These are phyloP conservation scores for Caenorhabditis drosophilae DNA, from an alignment of 2,888 invertebrate genomes.

Conservation along the genomic window DNA sequence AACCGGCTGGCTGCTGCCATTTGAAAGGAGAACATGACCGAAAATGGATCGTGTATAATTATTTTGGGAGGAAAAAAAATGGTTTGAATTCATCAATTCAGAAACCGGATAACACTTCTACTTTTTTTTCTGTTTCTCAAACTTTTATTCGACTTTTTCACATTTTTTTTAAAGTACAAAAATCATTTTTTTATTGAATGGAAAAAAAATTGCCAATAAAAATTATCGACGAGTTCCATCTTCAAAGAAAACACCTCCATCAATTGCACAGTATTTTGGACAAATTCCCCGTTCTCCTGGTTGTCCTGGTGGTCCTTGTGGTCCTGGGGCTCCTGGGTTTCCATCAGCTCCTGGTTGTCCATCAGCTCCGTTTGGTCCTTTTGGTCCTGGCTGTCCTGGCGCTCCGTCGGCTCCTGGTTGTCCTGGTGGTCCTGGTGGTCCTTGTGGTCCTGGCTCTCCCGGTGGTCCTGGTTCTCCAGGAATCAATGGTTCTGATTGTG, in stretches of 20 bases:
- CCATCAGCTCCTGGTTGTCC: constrained; percentile 41
- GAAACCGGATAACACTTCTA: too few relatives aligned
- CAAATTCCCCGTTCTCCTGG: constrained; percentile 22
- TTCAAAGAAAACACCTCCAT: constrained; percentile 12
- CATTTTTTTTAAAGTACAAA: too few relatives aligned
- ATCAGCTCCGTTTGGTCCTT: constrained; percentile 28
- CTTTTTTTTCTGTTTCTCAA: too few relatives aligned
- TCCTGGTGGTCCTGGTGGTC: constrained; percentile 27
- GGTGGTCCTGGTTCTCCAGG: constrained; percentile 41
- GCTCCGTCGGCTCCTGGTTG: constrained; percentile 23
- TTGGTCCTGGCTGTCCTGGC: constrained; percentile 11
- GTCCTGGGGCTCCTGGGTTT: constrained; percentile 11
- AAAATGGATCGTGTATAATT: too few relatives aligned
- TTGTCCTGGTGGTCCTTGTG: constrained; percentile 22
- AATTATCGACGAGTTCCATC: constrained; percentile 10
- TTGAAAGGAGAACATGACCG: too few relatives aligned
- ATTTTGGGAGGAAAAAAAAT: too few relatives aligned
- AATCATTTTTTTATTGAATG: too few relatives aligned
- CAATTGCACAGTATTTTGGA: constrained; percentile 13
- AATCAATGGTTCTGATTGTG: constrained; percentile 26
- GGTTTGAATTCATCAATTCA: too few relatives aligned
- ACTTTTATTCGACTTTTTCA: too few relatives aligned
- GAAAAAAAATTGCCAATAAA: too few relatives aligned
- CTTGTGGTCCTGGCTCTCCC: constrained; percentile 30
- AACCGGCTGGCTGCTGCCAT: too few relatives aligned